Conservation (phyloP, 2,113 vertebrate genomes). For the Megalops atlanticus region DNA sequence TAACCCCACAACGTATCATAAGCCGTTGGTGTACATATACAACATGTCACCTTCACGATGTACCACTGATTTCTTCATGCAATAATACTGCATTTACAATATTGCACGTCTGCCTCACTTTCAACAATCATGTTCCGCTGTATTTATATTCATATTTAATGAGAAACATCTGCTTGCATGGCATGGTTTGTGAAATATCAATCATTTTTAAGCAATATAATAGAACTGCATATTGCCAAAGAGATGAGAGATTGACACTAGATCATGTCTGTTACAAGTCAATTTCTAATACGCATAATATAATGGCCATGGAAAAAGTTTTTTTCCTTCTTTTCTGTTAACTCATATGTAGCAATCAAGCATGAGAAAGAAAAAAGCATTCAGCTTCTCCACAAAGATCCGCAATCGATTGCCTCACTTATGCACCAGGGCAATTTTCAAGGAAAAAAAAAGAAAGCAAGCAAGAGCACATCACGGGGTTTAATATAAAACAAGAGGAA, state of each 20-base stretch:
- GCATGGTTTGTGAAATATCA: background rate
- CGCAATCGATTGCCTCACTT: background rate
- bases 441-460: constrained; percentile 46
- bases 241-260: background rate
- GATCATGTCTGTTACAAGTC: background rate
- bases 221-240: background rate
- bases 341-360: background rate
- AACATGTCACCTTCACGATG: no score
- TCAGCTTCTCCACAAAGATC: constrained; percentile 33
- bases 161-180: background rate
- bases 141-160: constrained; percentile 1
- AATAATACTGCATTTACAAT: background rate
- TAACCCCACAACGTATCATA: no score
- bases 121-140: background rate
- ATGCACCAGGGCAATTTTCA: background rate
- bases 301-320: no score
- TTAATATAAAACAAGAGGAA: constrained; percentile 41
- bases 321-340: no score
- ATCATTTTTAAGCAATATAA: background rate
- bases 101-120: background rate
- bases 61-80: background rate
- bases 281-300: no score
- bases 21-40: no score
- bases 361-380: background rate
- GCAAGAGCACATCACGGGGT: constrained; percentile 23